A percentile compares a stretch with the other conserved stretches of the same genome.
Conservation (phyloP, 2,797 vertebrate genomes). For the Sardinella longiceps region DNA sequence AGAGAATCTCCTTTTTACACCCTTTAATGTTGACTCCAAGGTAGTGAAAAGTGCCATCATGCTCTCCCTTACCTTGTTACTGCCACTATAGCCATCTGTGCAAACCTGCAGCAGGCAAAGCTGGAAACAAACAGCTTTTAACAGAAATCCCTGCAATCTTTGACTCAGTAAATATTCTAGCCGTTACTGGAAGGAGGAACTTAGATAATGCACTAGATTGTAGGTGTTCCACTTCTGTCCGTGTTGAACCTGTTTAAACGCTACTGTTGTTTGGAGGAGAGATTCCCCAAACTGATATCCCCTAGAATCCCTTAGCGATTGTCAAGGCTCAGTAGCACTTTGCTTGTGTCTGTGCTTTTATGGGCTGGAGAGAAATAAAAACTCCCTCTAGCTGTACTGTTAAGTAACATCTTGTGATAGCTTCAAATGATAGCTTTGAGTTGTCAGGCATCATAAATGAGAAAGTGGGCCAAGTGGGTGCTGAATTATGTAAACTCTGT, state of each 20-base stretch:
- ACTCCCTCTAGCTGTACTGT: neutral
- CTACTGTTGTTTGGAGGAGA: neutral
- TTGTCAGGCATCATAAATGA: neutral
- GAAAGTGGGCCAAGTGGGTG: neutral
- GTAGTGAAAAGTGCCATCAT: neutral
- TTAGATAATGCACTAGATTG: neutral
- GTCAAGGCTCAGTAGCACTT: neutral
- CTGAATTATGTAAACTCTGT: neutral
- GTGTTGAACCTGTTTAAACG: neutral
- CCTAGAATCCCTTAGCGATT: neutral
- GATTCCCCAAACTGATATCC: neutral
- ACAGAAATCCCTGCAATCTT: neutral
- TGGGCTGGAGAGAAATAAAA: neutral
- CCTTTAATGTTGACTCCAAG: neutral
- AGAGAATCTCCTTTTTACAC: constrained; percentile 7
- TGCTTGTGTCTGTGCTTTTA: neutral
- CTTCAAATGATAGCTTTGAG: neutral
- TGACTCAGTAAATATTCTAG: neutral
- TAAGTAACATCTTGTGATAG: neutral
- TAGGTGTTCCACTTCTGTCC: neutral
- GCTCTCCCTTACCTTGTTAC: neutral
- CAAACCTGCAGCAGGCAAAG: neutral
- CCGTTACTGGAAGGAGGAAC: neutral
- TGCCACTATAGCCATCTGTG: neutral
- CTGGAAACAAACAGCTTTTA: neutral